phyloP scores from a whole-genome alignment of 2,888 invertebrate genomes.

The Loripinus fragilis region DNA sequence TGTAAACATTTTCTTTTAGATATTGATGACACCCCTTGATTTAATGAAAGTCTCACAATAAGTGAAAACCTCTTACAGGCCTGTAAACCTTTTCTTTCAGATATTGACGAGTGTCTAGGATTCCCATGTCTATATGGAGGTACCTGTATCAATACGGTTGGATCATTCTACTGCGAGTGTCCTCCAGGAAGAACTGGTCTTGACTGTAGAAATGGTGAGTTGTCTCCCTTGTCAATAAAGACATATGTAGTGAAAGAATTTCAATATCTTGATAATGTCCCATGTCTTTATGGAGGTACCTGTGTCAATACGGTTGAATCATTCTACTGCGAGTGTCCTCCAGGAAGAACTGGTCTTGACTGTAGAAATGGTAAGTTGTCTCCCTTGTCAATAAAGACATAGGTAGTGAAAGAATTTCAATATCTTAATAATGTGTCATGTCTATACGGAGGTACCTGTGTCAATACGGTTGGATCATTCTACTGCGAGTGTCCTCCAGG shows the following conservation, averaged over 20 bases:
- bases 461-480: constrained; percentile 86
- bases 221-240: no score
- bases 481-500: constrained; percentile 83
- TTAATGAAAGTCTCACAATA: no score
- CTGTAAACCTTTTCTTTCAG: constrained; percentile 14
- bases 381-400: no score
- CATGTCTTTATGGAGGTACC: constrained; percentile 97
- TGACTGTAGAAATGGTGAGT: constrained; percentile 93
- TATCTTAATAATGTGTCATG: no score
- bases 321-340: constrained; percentile 86
- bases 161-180: constrained; percentile 86
- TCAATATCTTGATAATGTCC: constrained; percentile 96
- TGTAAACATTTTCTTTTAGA: no score
- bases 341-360: constrained; percentile 88
- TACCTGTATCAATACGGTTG: constrained; percentile 89
- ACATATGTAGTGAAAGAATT: no score
- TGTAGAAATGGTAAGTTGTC: constrained; percentile 91
- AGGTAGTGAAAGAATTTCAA: no score
- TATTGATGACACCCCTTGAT: no score
- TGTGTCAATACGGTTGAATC: constrained; percentile 87
- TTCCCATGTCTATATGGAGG: constrained; percentile 98
- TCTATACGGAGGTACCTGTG: constrained; percentile 96
- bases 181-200: constrained; percentile 86
- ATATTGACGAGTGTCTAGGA: constrained; percentile 92
- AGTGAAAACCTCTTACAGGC: no score